A percentile compares a stretch with the other conserved stretches of the same genome.
phyloP scores from a whole-genome alignment of 2,113 vertebrate species.

The Gracilinanus agilis region DNA sequence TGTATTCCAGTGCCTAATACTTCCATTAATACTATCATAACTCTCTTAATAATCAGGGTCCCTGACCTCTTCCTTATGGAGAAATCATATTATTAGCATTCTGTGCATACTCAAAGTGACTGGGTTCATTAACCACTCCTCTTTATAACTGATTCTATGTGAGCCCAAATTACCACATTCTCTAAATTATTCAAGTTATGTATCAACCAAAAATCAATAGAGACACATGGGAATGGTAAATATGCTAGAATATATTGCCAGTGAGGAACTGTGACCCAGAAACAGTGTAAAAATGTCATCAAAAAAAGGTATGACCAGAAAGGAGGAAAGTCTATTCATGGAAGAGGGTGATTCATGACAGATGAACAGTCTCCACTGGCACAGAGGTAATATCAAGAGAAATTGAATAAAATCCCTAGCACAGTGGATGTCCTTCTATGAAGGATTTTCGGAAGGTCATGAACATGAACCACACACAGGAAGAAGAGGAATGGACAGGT shows the following conservation, averaged over 20 bases:
- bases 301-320: neutral
- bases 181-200: neutral
- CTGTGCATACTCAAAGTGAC: neutral
- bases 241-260: neutral
- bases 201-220: neutral
- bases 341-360: neutral
- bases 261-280: neutral
- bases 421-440: neutral
- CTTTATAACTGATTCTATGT: neutral
- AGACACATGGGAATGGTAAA: neutral
- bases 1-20: neutral
- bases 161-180: neutral
- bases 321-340: neutral
- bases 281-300: neutral
- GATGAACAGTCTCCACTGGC: neutral
- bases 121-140: neutral
- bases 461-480: neutral
- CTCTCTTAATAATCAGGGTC: neutral
- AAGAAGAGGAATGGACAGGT: neutral
- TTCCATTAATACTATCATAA: neutral
- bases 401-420: neutral
- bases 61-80: neutral
- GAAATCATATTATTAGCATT: neutral
- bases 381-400: neutral
- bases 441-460: neutral